Conservation (phyloP, 1,140 invertebrate species). For the Catajapyx aquilonaris region DNA sequence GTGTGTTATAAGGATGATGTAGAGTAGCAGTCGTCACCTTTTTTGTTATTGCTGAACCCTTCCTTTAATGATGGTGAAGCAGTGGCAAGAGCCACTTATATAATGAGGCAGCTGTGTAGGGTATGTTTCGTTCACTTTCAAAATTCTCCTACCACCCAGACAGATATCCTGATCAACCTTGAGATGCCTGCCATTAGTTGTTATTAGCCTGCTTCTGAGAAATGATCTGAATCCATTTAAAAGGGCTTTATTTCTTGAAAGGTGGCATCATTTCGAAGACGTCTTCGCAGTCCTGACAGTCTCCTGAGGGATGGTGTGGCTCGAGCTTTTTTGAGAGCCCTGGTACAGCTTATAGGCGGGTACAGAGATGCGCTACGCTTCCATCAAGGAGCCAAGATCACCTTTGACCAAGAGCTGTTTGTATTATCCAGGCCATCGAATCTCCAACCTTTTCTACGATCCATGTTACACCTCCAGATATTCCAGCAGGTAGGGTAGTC, state of each 20-base stretch:
- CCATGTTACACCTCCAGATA: slow-evolving; percentile 82
- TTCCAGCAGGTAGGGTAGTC: slow-evolving; percentile 56
- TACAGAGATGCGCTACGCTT: slow-evolving; percentile 77
- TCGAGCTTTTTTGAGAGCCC: slow-evolving; percentile 64
- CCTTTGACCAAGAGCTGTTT: slow-evolving; percentile 67
- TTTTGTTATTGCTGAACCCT: too few relatives aligned
- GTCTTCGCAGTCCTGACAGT: slow-evolving; percentile 41
- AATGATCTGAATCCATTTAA: neutral
- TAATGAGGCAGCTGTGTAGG: too few relatives aligned
- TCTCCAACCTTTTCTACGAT: slow-evolving; percentile 68
- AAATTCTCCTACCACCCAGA: too few relatives aligned
- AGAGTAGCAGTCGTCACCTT: too few relatives aligned
- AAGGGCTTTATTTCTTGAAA: slow-evolving; percentile 19
- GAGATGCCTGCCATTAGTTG: neutral
- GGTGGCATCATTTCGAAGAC: slow-evolving; percentile 42
- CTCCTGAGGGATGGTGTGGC: slow-evolving; percentile 74
- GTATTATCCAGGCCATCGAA: slow-evolving; percentile 54
- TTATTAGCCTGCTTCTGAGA: neutral
- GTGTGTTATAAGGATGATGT: too few relatives aligned
- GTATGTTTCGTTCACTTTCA: too few relatives aligned
- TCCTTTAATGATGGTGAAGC: too few relatives aligned
- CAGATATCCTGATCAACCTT: slow-evolving; percentile 2
- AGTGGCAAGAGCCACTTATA: too few relatives aligned
- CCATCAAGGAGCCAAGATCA: slow-evolving; percentile 56
- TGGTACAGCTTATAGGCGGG: slow-evolving; percentile 80